These are phyloP conservation scores for Erpobdella octoculata DNA, from an alignment of 2,888 invertebrate species.

Conservation along the genomic window DNA sequence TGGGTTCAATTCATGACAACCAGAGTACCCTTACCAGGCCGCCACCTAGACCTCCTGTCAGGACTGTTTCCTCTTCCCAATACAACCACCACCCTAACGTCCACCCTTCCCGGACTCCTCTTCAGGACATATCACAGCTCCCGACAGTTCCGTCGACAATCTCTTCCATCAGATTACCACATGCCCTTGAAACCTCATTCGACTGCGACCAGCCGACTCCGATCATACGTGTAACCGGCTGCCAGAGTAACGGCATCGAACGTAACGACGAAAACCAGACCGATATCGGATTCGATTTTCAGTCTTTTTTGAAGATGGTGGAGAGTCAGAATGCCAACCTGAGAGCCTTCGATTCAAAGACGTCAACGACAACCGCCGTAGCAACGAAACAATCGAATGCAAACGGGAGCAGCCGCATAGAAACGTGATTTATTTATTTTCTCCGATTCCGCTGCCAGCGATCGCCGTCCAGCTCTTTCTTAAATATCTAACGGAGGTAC, in stretches of 20 bases:
- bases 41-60: conserved; percentile 22
- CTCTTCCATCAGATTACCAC: not conserved
- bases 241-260: not conserved
- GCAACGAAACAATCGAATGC: not conserved
- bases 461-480: not conserved
- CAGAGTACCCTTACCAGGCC: not conserved
- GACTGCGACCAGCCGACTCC: not conserved
- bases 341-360: not conserved
- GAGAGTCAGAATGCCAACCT: conserved; percentile 23
- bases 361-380: not conserved
- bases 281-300: conserved; percentile 8
- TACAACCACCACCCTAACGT: not conserved
- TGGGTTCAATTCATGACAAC: no score
- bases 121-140: not conserved
- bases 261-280: not conserved
- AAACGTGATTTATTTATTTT: not conserved
- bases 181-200: not conserved
- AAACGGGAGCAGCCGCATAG: not conserved
- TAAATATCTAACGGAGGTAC: no score
- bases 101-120: not conserved
- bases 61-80: conserved; percentile 8
- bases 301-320: conserved; percentile 15
- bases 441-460: not conserved
- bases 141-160: not conserved
- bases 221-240: not conserved